These are phyloP conservation scores for Rhynchotus rufescens DNA, from an alignment of 2,797 vertebrate genomes.

Conservation along the genomic window DNA sequence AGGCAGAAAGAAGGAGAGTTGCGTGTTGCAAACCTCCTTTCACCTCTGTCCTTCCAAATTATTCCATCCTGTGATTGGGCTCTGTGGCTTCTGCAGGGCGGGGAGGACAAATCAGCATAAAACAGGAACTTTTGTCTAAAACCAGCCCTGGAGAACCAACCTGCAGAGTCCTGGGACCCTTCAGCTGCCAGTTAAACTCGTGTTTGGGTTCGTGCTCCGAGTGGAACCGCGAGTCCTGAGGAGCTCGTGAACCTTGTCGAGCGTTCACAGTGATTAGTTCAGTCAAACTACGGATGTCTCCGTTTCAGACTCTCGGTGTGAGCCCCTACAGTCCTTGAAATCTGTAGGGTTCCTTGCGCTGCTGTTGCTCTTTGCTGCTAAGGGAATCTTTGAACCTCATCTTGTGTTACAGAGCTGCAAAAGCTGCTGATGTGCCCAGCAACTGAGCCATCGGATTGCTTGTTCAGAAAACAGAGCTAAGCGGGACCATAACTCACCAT, in stretches of 20 bases:
- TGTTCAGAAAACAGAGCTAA: not conserved
- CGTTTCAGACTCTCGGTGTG: rapidly evolving
- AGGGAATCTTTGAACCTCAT: not conserved
- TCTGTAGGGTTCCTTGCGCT: not conserved
- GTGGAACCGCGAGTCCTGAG: not conserved
- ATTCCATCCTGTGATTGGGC: not conserved
- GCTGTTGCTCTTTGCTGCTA: not conserved
- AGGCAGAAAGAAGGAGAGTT: rapidly evolving
- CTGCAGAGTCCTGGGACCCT: not conserved
- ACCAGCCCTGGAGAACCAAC: not conserved
- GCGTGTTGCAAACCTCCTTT: rapidly evolving
- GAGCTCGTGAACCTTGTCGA: not conserved
- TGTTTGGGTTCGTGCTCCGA: not conserved
- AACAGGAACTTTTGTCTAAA: not conserved
- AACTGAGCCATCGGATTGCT: not conserved
- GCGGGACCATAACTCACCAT: not conserved
- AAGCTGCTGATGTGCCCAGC: not conserved
- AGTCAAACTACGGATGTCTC: not conserved
- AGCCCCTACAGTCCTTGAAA: not conserved
- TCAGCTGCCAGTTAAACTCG: rapidly evolving
- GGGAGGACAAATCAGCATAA: not conserved
- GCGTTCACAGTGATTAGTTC: not conserved
- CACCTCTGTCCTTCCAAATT: not conserved
- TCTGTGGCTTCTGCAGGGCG: not conserved
- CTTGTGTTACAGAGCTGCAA: not conserved